Conservation (phyloP, 2,888 invertebrate genomes). For the Eugnorisma glareosa region DNA sequence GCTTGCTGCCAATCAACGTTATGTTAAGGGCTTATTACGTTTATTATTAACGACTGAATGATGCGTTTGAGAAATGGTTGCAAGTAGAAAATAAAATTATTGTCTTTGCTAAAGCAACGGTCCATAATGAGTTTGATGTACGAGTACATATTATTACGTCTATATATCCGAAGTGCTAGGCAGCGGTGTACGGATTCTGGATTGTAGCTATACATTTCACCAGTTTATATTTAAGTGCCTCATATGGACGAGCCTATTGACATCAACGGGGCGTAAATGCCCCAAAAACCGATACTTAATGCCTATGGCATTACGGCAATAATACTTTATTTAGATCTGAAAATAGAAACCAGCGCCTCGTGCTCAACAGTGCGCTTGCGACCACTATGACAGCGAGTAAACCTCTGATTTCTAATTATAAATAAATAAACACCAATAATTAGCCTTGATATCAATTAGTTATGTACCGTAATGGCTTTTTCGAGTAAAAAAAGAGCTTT, state of each 20-base stretch:
- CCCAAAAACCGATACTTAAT: no score
- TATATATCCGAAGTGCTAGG: background rate
- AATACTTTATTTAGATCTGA: background rate
- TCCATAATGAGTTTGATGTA: background rate
- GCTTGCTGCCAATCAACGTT: slow-evolving; percentile 37
- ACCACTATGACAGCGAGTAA: background rate
- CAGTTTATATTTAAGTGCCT: background rate
- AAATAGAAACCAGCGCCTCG: background rate
- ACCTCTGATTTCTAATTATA: background rate
- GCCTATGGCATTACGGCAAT: no score
- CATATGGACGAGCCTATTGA: background rate
- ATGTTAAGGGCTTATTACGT: slow-evolving; percentile 28
- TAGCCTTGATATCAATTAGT: background rate
- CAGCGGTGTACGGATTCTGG: background rate
- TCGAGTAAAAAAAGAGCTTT: background rate
- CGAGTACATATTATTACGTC: background rate
- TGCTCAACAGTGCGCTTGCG: background rate
- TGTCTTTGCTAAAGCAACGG: background rate
- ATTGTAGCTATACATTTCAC: background rate
- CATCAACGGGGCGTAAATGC: background rate
- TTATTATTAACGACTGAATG: slow-evolving; percentile 25
- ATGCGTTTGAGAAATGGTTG: slow-evolving; percentile 23
- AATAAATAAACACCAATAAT: background rate
- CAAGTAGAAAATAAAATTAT: slow-evolving; percentile 8
- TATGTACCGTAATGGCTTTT: background rate